Evolutionary conservation across 2,888 invertebrate genomes (phyloP), one percentile per base, ranked within the genome.

Genomic region (Tholera decimalis): DNA sequence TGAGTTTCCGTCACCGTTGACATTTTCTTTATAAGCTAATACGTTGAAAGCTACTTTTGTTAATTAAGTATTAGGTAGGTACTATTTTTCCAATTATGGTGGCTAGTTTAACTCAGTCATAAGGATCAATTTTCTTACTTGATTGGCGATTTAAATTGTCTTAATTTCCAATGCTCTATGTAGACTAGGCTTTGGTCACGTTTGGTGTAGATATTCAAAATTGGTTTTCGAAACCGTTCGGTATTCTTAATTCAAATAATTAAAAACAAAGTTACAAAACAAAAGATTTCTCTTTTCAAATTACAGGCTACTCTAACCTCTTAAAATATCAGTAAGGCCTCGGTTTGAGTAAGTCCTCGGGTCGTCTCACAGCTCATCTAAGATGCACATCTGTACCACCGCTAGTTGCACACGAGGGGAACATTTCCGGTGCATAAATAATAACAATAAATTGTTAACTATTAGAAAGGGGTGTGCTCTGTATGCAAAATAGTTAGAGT

Each of bases 401-500:
- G 73, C 73, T 83, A 87, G 86, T 78, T 82, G 77, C 73, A 73
- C 71, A 60, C 76, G 61, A 82, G 81, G 85, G 85, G 82, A 73
- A 75, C 77, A 84, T 84, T 90, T 89, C 88, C 89, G 87, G 87
- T 88, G 82, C 84, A 85, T 85, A 85, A 85, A 88, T 88, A 89
- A 88, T 88, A 91, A 91, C 86, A 90, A 91, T 88, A 89, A 85
- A 85, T 86, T 79, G 79, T 83, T 85, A 85, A 81, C 81, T 76
- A 84, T 87, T 85, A 82, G 77, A 67, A 76, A 82, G 84, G 90
- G 91, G 89, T 87, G 88, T 83, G 77, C 69, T 75, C 56, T 79
- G 84, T 91, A 92, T 92, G 92, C 92, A 92, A 92, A 92, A 90
- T 85, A 91, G 88, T 81, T 83, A 62, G 71, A 69, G 61, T 80